Percentiles rank a stretch among this genome's conserved stretches.
phyloP scores from a whole-genome alignment of 1,140 invertebrate species.

The Trinorchestia longiramus region DNA sequence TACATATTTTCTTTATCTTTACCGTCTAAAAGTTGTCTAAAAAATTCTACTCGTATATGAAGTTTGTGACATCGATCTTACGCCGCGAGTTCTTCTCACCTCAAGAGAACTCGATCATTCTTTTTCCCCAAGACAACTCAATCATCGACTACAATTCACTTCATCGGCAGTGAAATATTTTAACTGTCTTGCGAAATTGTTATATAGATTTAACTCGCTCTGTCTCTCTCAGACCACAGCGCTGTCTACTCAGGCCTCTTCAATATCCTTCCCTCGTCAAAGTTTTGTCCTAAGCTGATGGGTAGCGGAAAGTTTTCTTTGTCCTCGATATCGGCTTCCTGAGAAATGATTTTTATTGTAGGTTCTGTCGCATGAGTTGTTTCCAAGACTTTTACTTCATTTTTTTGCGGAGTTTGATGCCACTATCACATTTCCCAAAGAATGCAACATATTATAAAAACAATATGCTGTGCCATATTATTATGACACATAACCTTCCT shows the following conservation, averaged over 20 bases:
- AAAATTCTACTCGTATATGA: no score
- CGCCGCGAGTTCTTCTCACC: neutral
- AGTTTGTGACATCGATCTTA: no score
- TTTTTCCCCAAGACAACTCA: neutral
- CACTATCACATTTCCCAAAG: neutral
- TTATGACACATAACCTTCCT: no score
- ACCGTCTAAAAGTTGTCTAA: no score
- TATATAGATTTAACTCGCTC: neutral
- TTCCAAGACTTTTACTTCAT: neutral
- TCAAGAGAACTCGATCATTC: neutral
- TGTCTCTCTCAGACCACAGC: neutral
- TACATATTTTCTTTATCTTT: no score
- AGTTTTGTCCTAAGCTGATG: conserved; percentile 11
- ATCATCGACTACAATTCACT: neutral
- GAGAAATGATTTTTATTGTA: neutral
- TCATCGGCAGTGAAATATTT: neutral
- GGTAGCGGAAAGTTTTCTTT: conserved; percentile 1
- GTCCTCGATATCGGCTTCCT: conserved; percentile 12
- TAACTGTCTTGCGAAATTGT: neutral
- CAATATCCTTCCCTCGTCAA: neutral
- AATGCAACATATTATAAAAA: no score
- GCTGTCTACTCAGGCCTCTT: neutral
- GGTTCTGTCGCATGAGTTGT: neutral
- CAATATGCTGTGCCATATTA: no score
- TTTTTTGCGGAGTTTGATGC: neutral